Evolutionary conservation across 2,888 invertebrate genomes (phyloP), one percentile per base, ranked within the genome.

Genomic region (Parthenolecanium corni): DNA sequence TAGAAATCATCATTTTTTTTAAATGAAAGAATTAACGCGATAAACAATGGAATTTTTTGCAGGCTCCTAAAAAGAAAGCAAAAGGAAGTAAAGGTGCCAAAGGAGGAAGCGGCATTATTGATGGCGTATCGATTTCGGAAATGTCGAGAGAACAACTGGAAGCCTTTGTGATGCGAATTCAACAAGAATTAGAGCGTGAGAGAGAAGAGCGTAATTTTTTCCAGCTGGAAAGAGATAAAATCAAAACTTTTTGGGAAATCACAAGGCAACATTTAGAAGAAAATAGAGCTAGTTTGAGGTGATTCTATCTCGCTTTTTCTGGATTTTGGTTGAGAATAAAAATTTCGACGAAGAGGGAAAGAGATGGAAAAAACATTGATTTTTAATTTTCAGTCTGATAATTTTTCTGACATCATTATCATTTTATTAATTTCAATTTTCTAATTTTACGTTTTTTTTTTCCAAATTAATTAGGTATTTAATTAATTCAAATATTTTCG

Each of bases 201-300:
- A 79, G 95, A 70, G 95, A 95, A 74, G 95, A 96, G 74, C 77
- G 96, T 62, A 95, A 95, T 74, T 95, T 87, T 73, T 95, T 93
- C 71, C 95, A 95, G 75, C 74, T 95, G 70, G 96, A 96, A 76
- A 79, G 95, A 68, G 95, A 95, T 73, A 94, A 94, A 76, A 79
- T 95, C 16, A 81, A 91, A 68, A 90, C 90, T 3, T 94, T 93
- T 73, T 96, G 95, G 95, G 94, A 95, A 75, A 92, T 95, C 62
- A 89, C 93, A 0, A 82, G 89, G 68, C 84, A 87, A 69, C 90
- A 95, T 72, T 75, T 94, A 46, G 90, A 93, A 71, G 89, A 92
- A 76, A 82, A 82, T 12, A 83, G 84, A 71, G 85, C 89, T 4
- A 79, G 80, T 69, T 72, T 85, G 14, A 76, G 84, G 77, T 79